Percentiles rank a stretch among this genome's conserved stretches.
phyloP scores from a whole-genome alignment of 2,113 vertebrate genomes.

The Labrus mixtus region DNA sequence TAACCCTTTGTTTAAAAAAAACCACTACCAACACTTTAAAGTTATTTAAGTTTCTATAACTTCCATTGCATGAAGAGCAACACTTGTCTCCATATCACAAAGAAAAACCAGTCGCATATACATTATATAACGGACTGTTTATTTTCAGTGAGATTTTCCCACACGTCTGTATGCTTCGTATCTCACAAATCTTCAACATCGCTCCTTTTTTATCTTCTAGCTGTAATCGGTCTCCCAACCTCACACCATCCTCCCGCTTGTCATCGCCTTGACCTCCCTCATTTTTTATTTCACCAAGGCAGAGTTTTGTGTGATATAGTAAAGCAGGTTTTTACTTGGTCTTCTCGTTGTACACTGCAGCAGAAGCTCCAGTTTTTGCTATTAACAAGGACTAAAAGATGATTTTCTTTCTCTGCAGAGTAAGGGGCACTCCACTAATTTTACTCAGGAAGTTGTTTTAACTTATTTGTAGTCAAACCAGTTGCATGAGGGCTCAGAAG shows the following conservation, averaged over 20 bases:
- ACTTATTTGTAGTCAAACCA: background rate
- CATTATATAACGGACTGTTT: background rate
- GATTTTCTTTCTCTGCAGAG: background rate
- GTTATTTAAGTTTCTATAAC: background rate
- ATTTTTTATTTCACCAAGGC: conserved; percentile 24
- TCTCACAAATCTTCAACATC: background rate
- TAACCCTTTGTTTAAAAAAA: background rate
- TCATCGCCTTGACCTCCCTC: conserved; percentile 15
- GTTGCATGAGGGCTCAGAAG: background rate
- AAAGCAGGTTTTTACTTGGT: conserved; percentile 1
- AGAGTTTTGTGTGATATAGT: background rate
- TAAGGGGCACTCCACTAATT: background rate
- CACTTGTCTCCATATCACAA: too few relatives aligned
- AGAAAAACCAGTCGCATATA: too few relatives aligned
- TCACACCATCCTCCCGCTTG: conserved; percentile 1
- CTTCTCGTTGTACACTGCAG: background rate
- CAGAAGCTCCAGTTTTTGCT: background rate
- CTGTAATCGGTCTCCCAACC: conserved; percentile 13
- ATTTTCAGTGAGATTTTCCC: background rate
- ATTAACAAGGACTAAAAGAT: background rate
- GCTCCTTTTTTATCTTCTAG: background rate
- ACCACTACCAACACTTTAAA: background rate
- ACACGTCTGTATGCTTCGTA: background rate
- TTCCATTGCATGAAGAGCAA: too few relatives aligned
- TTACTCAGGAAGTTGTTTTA: background rate